phyloP scores from a whole-genome alignment of 2,888 invertebrate genomes.

The Cataglyphis rosenhaueri region DNA sequence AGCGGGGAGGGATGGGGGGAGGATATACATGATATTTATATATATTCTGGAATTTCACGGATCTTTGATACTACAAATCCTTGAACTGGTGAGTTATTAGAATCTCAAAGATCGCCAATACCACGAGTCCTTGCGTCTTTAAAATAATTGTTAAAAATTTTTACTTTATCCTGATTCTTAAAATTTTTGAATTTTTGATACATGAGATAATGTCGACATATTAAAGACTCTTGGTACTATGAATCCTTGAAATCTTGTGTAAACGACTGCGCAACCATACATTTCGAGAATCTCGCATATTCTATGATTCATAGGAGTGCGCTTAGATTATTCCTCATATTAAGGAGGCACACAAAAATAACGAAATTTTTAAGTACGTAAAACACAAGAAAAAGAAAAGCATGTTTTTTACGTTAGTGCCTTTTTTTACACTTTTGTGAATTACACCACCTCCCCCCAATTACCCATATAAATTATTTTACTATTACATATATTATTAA shows the following conservation, averaged over 20 bases:
- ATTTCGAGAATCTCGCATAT: constrained; percentile 32
- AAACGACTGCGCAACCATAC: constrained; percentile 31
- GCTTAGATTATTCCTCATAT: constrained; percentile 22
- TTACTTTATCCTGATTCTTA: neutral
- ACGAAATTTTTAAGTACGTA: constrained; percentile 41
- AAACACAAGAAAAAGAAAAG: constrained; percentile 38
- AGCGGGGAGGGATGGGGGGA: neutral
- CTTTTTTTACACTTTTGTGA: constrained; percentile 46
- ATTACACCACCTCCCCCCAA: constrained; percentile 37
- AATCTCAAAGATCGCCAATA: constrained; percentile 33
- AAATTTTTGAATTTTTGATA: neutral
- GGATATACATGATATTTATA: neutral
- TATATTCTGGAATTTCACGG: constrained; percentile 2
- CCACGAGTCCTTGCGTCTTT: constrained; percentile 18
- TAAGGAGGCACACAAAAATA: constrained; percentile 19
- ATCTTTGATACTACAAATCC: constrained; percentile 49
- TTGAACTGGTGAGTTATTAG: constrained; percentile 30
- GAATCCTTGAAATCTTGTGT: constrained; percentile 27
- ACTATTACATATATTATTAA: constrained; percentile 31
- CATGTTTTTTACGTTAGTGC: constrained; percentile 44
- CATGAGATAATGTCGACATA: neutral
- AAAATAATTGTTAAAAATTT: neutral
- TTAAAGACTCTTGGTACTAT: constrained; percentile 32
- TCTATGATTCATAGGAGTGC: constrained; percentile 27
- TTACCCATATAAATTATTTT: constrained; percentile 34